Base-by-base conservation (phyloP, 2,797 vertebrate genomes). In the Peromyscus nudipes region DNA sequence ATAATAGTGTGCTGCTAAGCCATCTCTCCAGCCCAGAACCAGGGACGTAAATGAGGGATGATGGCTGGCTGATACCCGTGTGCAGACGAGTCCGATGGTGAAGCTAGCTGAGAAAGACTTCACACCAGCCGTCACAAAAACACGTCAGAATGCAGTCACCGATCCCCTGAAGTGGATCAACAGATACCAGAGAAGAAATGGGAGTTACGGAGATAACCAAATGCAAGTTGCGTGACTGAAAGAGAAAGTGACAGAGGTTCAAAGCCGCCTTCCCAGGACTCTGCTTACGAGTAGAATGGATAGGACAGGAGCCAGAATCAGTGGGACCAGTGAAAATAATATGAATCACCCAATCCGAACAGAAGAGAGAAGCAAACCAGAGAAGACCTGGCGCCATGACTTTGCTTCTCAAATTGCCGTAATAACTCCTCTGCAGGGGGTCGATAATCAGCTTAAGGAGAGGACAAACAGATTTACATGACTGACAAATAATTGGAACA, bases 401-500 rank as follows among this genome's bases (percentile, higher is more conserved):
- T 93, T 94, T 69, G 83, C 82, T 82, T 65, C 86, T 93, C 62
- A 93, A 93, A 87, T 80, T 62, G 40, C 62, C 55, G 6, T 16
- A 60, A 90, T 52, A 96, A 83, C 37, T 57, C 62, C 93, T 14
- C 57, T n/a, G 46, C 11, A 65, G 93, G 27, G 67, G 62, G n/a
- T 73, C 77, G 0, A 34, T 94, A 92, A 92, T 76, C 71, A 90
- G 86, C 49, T 64, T 83, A 81, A 84, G 60, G 57, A 79, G 69
- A 92, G 27, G 65, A 75, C 31, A 80, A 64, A 76, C 83, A n/a
- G 46, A 60, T 92, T 77, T 62, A 75, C 60, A 13, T 34, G 90
- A 96, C n/a, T 80, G 85, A 88, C 49, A 95, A 91, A 40, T 94
- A 93, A 93, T 29, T 86, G n/a, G 64, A 84, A 92, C 96, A 83